Conservation (phyloP, 2,113 vertebrate species). For the Otolemur garnettii region DNA sequence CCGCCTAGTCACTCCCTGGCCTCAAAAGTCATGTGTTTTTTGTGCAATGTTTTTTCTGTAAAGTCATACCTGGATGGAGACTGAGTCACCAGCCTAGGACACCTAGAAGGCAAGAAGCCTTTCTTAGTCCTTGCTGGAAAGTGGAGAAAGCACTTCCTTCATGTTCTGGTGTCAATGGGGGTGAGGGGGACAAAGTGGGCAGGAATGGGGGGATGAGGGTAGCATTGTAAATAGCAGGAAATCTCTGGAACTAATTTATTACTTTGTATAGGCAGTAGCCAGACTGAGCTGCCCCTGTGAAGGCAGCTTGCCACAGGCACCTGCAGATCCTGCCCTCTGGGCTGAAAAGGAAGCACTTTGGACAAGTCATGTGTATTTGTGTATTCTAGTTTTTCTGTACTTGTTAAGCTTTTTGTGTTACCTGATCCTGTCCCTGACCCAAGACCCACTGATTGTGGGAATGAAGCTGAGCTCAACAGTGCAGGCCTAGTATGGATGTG, state of each 20-base stretch:
- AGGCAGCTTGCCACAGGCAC: neutral
- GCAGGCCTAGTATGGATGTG: neutral
- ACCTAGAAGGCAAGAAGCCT: neutral
- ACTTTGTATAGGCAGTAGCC: slow-evolving; percentile 87
- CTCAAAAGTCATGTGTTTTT: neutral
- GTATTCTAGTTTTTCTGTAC: slow-evolving; percentile 34
- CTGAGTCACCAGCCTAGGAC: neutral
- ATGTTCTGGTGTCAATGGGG: slow-evolving; percentile 71
- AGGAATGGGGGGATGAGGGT: neutral
- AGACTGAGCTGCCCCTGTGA: neutral
- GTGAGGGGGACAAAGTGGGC: neutral
- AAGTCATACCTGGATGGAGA: neutral
- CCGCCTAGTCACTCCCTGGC: neutral
- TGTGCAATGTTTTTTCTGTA: neutral
- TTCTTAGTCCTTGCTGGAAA: slow-evolving; percentile 42
- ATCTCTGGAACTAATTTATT: slow-evolving; percentile 91
- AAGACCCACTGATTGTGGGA: neutral
- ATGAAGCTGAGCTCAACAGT: neutral
- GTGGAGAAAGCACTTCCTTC: slow-evolving; percentile 47
- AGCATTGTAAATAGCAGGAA: slow-evolving; percentile 85
- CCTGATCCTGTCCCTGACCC: neutral
- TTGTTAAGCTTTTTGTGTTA: neutral
- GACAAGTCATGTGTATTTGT: neutral
- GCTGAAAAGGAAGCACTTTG: slow-evolving; percentile 65
- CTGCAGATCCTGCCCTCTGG: slow-evolving; percentile 4